These are phyloP conservation scores for Syrphus vitripennis DNA, from an alignment of 2,888 invertebrate genomes.

Conservation along the genomic window DNA sequence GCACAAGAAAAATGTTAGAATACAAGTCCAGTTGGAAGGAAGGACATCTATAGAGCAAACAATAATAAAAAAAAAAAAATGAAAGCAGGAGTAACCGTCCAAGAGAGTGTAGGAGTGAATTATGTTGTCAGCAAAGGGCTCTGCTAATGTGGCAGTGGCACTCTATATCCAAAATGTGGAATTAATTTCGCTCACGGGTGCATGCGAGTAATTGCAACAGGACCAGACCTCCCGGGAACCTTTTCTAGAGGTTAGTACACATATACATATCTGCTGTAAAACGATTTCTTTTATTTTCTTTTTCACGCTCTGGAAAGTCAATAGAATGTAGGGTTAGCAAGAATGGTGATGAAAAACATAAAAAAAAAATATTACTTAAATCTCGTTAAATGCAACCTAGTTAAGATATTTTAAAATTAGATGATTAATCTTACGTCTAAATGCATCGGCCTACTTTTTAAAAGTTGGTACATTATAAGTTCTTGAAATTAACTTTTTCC, in stretches of 20 bases:
- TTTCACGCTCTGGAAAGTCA: neutral
- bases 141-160: constrained; percentile 53
- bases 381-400: no score
- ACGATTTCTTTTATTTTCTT: neutral
- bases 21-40: neutral
- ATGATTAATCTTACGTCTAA: no score
- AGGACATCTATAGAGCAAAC: neutral
- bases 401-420: no score
- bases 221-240: constrained; percentile 11
- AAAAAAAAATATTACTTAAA: no score
- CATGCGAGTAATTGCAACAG: constrained; percentile 57
- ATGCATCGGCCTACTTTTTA: no score
- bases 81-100: neutral
- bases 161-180: constrained; percentile 53
- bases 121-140: constrained; percentile 45
- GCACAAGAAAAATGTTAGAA: neutral
- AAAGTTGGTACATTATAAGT: no score
- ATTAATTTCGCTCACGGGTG: constrained; percentile 55
- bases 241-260: neutral
- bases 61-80: neutral
- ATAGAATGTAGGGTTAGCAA: constrained; percentile 1
- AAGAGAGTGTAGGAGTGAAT: constrained; percentile 56
- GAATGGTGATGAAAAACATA: neutral
- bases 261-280: neutral
- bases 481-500: no score